Base-by-base conservation (phyloP, 2,888 invertebrate genomes). In the Andrena haemorrhoa region DNA sequence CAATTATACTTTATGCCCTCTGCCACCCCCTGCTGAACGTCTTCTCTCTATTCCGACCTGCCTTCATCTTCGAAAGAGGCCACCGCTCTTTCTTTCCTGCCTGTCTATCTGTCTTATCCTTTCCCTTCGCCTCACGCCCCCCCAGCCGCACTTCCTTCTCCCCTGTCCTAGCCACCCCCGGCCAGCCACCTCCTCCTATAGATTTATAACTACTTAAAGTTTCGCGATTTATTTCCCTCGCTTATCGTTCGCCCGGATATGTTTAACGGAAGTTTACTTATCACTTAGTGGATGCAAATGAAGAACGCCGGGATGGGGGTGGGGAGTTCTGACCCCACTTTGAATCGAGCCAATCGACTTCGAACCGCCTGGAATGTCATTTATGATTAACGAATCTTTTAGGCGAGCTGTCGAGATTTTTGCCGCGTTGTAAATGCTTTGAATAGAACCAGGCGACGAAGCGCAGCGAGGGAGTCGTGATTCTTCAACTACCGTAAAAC, bases 141-240 rank as follows among this genome's bases (percentile, higher is more conserved):
- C 29, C n/a, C 60, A 10, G 33, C 77, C 23, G 0, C 26, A 35
- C 20, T 41, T n/a, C 58, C 16, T 47, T 72, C 29, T 5, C 16
- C 33, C 49, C 35, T n/a, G 58, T 29, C 33, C 73, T 31, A 23
- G 20, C 61, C 31, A 23, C 66, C 49, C 49, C 51, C 29, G 47
- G 49, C 29, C 72, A 69, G 66, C 29, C 63, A 8, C 47, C 0
- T 41, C 8, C 92, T 91, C 92, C 92, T 93, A 94, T 93, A 93
- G 94, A 93, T 94, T 93, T 93, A 93, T 93, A 94, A 93, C 93
- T 93, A 92, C 93, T 94, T 93, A 93, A 94, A 93, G 93, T 93
- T 94, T 92, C 83, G 92, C 93, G 94, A 94, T 94, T 93, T 94
- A 93, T 94, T 93, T 93, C 56, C 23, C 91, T 91, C 92, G 93